Percentiles rank a stretch among this genome's conserved stretches.
phyloP scores from a whole-genome alignment of 1,140 invertebrate species.

The Yoshiicerus persimilis region DNA sequence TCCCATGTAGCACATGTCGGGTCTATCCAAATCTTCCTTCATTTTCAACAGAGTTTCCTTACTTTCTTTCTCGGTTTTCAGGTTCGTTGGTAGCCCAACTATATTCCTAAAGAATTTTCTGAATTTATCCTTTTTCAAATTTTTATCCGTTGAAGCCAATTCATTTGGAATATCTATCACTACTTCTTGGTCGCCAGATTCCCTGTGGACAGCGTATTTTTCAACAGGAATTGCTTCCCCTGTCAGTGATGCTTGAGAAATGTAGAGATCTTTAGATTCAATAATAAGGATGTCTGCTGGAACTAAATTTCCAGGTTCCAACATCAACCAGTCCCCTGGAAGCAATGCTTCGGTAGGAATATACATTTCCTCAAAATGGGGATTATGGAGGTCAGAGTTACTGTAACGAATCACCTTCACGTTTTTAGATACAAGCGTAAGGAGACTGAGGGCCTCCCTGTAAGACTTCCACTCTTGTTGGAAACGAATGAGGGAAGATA shows the following conservation, averaged over 20 bases:
- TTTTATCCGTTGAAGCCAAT: neutral
- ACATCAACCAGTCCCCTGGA: constrained; percentile 27
- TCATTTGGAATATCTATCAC: neutral
- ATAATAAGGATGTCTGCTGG: constrained; percentile 11
- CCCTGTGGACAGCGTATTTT: neutral
- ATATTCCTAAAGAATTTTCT: neutral
- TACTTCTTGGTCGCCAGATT: neutral
- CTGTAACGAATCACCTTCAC: constrained; percentile 14
- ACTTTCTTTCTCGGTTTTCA: neutral
- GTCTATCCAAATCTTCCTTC: constrained; percentile 21
- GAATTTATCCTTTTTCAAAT: neutral
- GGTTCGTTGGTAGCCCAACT: neutral
- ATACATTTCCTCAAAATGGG: neutral
- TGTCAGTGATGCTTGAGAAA: constrained; percentile 31
- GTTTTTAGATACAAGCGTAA: constrained; percentile 3
- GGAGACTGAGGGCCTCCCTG: neutral
- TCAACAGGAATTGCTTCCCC: constrained; percentile 35
- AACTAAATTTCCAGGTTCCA: constrained; percentile 13
- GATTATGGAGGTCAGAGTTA: too few relatives aligned
- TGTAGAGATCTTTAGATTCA: constrained; percentile 24
- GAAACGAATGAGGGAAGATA: constrained; percentile 24
- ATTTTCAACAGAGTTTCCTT: neutral
- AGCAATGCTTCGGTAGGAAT: neutral
- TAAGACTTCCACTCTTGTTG: constrained; percentile 30
- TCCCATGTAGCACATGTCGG: constrained; percentile 33